Percentiles rank a stretch among this genome's conserved stretches.
These are phyloP conservation scores for Philonicus albiceps DNA, from an alignment of 2,888 invertebrate species.

Conservation along the genomic window DNA sequence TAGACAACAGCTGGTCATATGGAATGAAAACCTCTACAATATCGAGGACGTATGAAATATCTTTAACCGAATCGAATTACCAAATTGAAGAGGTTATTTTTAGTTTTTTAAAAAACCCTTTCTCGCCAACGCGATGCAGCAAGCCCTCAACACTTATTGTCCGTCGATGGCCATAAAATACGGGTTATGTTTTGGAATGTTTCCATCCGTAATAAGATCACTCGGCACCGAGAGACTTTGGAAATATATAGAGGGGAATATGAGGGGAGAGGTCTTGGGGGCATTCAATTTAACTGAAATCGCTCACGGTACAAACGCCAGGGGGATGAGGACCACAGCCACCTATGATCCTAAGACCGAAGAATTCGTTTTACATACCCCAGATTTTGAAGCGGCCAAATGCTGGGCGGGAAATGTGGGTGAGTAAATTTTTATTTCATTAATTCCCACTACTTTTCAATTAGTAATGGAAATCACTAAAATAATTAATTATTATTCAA, in stretches of 20 bases:
- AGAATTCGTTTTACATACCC: constrained; percentile 88
- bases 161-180: constrained; percentile 73
- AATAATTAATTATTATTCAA: neutral
- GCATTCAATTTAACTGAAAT: constrained; percentile 91
- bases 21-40: constrained; percentile 69
- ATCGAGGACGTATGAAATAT: neutral
- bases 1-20: constrained; percentile 70
- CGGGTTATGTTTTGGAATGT: constrained; percentile 73
- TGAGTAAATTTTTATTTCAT: constrained; percentile 49
- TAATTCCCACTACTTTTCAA: neutral
- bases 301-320: constrained; percentile 93
- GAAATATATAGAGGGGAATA: constrained; percentile 63
- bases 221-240: constrained; percentile 72
- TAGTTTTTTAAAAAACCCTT: constrained; percentile 64
- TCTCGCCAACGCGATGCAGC: constrained; percentile 62
- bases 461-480: neutral
- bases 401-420: constrained; percentile 96
- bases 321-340: constrained; percentile 88
- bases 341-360: constrained; percentile 79
- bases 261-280: constrained; percentile 66
- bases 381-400: constrained; percentile 94
- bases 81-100: constrained; percentile 43
- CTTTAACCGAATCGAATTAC: neutral
- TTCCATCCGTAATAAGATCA: constrained; percentile 70
- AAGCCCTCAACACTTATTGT: constrained; percentile 69